Percentiles rank a stretch among this genome's conserved stretches.
Conservation (phyloP, 1,140 invertebrate species). For the Temnothorax nylanderi region DNA sequence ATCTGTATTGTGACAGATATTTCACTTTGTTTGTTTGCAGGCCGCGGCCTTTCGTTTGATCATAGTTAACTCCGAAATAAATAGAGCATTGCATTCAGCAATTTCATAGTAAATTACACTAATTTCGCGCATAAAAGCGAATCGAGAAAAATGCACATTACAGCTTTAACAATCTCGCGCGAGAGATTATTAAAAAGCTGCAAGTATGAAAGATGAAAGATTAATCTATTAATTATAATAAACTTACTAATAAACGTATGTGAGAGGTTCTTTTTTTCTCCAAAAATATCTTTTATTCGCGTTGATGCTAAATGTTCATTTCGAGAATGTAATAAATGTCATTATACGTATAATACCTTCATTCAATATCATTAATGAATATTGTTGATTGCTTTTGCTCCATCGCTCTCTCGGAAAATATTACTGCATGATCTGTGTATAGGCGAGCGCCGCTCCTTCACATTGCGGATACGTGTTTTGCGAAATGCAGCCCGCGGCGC, state of each 20-base stretch:
- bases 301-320: neutral
- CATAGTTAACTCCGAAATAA: constrained; percentile 32
- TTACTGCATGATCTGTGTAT: neutral
- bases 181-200: neutral
- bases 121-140: constrained; percentile 20
- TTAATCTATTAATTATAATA: neutral
- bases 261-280: neutral
- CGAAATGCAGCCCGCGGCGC: constrained; percentile 1
- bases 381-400: constrained; percentile 3
- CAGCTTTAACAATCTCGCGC: neutral
- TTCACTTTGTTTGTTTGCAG: constrained; percentile 29
- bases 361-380: neutral
- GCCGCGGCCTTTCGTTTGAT: constrained; percentile 20
- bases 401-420: neutral
- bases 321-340: neutral
- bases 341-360: neutral
- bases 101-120: constrained; percentile 38
- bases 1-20: constrained; percentile 42
- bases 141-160: neutral
- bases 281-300: neutral
- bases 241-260: too few relatives aligned
- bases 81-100: neutral
- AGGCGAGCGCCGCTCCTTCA: neutral
- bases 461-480: constrained; percentile 7
- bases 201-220: neutral